These are phyloP conservation scores for Piaya cayana DNA, from an alignment of 2,113 vertebrate species.

Conservation along the genomic window DNA sequence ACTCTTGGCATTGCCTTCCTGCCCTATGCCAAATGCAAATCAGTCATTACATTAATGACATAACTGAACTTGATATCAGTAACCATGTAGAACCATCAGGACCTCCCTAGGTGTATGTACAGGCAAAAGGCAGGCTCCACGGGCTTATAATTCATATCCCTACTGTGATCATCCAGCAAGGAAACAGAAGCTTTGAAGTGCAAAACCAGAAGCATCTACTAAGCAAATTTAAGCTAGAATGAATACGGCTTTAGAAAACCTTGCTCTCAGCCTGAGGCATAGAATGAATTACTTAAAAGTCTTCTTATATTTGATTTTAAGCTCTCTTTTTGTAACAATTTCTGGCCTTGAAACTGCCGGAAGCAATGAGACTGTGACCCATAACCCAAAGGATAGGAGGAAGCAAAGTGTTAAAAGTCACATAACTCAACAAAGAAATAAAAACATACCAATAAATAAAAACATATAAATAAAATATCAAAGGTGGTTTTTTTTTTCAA, in stretches of 20 bases:
- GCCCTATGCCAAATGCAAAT: not conserved
- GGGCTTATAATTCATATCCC: not conserved
- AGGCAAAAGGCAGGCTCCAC: not conserved
- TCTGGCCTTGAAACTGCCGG: not conserved
- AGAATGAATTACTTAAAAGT: not conserved
- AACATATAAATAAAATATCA: too few species aligned
- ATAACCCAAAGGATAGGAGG: not conserved
- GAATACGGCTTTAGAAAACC: not conserved
- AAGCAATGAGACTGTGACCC: not conserved
- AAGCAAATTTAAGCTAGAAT: not conserved
- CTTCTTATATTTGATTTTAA: not conserved
- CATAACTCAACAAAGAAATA: not conserved
- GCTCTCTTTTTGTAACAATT: not conserved
- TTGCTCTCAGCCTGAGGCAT: not conserved
- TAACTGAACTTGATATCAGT: not conserved
- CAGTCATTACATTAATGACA: not conserved
- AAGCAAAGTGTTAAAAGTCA: not conserved
- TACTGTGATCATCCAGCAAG: not conserved
- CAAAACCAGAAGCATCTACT: not conserved
- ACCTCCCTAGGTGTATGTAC: not conserved
- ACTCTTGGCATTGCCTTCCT: not conserved
- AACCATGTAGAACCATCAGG: not conserved
- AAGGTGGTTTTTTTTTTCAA: fast-evolving
- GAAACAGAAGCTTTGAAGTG: not conserved
- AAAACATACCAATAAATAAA: not conserved